Evolutionary conservation across 2,797 vertebrate genomes (phyloP).

Genomic region (Sus cebifrons): DNA sequence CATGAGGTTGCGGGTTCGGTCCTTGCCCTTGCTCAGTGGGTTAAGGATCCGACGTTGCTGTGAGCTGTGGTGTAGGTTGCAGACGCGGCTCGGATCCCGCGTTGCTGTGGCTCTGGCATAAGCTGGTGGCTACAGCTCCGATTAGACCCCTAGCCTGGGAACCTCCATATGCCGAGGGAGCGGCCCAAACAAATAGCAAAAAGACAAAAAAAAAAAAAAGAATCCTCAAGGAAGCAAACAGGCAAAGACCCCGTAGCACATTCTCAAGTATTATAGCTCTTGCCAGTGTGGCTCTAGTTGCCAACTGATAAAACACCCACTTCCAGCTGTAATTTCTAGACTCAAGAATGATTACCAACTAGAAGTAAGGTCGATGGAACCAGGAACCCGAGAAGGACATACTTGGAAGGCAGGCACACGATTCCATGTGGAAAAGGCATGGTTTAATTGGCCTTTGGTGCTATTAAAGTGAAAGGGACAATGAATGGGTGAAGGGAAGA

Average conservation of each 20-base stretch:
- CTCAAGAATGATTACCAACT: neutral
- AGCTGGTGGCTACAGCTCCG: too few species aligned
- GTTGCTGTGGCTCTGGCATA: too few species aligned
- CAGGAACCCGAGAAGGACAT: neutral
- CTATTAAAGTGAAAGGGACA: neutral
- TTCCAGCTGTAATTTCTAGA: slow-evolving; percentile 1
- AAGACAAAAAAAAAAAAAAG: neutral
- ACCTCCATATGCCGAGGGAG: too few species aligned
- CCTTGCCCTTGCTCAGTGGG: too few species aligned
- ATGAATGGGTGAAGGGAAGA: slow-evolving; percentile 5
- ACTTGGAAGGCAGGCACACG: neutral
- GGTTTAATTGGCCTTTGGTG: neutral
- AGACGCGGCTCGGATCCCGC: too few species aligned
- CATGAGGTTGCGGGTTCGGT: too few species aligned
- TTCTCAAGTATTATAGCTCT: neutral
- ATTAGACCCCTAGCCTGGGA: too few species aligned
- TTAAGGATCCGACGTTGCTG: too few species aligned
- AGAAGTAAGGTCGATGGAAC: neutral
- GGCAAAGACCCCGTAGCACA: neutral
- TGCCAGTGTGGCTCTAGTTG: neutral
- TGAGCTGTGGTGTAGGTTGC: too few species aligned
- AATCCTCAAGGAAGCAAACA: slow-evolving; percentile 19
- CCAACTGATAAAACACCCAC: neutral
- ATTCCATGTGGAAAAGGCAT: neutral
- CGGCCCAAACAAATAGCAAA: too few species aligned